Evolutionary conservation across 1,140 invertebrate species (phyloP).

Genomic region (Drosophila tropicalis): DNA sequence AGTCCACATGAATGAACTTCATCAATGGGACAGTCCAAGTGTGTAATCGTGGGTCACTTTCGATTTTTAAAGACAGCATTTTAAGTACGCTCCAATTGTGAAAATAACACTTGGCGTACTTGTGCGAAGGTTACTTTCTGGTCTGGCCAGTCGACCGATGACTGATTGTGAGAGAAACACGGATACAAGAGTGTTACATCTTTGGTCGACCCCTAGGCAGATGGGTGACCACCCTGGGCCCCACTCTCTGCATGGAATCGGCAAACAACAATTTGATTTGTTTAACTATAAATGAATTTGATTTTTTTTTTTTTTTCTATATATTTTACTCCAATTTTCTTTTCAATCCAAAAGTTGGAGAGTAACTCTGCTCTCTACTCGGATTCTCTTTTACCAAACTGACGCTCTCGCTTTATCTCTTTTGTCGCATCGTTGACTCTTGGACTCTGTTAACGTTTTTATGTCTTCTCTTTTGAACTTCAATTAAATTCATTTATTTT

Average conservation of each 20-base stretch:
- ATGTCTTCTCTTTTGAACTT: slow-evolving; percentile 66
- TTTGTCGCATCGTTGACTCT: slow-evolving; percentile 3
- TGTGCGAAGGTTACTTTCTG: slow-evolving; percentile 58
- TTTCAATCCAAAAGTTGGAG: slow-evolving; percentile 39
- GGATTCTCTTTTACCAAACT: slow-evolving; percentile 13
- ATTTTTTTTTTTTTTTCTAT: slow-evolving; percentile 44
- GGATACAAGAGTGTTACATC: slow-evolving; percentile 41
- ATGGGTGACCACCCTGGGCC: slow-evolving; percentile 22
- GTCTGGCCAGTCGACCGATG: too few species aligned
- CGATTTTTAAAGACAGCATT: slow-evolving; percentile 59
- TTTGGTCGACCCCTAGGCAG: slow-evolving; percentile 26
- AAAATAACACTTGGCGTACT: slow-evolving; percentile 79
- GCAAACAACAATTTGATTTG: slow-evolving; percentile 26
- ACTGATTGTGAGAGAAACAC: slow-evolving; percentile 38
- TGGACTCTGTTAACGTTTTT: slow-evolving; percentile 23
- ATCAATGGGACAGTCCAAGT: slow-evolving; percentile 57
- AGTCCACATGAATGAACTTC: slow-evolving; percentile 66
- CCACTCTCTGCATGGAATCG: slow-evolving; percentile 9
- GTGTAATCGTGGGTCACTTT: slow-evolving; percentile 77
- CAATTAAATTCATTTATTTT: slow-evolving; percentile 75
- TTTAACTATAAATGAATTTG: slow-evolving; percentile 42
- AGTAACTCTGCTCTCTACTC: slow-evolving; percentile 36
- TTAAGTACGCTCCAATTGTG: slow-evolving; percentile 76
- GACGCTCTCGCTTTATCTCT: neutral
- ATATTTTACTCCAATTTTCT: slow-evolving; percentile 59